Percentiles rank a stretch among this genome's conserved stretches.
Evolutionary conservation across 2,888 invertebrate genomes (phyloP).

Genomic region (Tipula lateralis): DNA sequence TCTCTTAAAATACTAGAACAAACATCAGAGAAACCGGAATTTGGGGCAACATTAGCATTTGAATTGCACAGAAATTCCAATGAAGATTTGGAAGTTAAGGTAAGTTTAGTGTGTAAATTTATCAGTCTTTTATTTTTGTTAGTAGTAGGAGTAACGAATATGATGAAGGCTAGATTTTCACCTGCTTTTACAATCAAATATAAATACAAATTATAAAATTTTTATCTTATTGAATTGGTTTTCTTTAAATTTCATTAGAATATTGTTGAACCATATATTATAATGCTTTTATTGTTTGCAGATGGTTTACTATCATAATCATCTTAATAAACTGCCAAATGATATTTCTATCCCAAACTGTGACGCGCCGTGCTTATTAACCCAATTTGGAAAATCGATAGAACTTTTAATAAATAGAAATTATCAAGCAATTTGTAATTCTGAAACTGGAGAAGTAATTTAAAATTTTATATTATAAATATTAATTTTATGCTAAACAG

Average conservation of each 20-base stretch:
- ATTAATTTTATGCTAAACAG: too few species aligned
- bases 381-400: conserved; percentile 53
- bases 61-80: conserved; percentile 60
- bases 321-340: conserved; percentile 55
- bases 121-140: too few species aligned
- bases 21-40: conserved; percentile 61
- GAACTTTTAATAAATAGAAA: conserved; percentile 57
- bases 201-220: too few species aligned
- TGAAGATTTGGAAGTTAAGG: conserved; percentile 57
- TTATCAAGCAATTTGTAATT: conserved; percentile 62
- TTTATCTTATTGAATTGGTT: too few species aligned
- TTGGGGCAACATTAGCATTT: conserved; percentile 67
- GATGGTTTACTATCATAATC: conserved; percentile 63
- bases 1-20: conserved; percentile 64
- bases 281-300: conserved; percentile 43
- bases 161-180: too few species aligned
- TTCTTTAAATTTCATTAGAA: too few species aligned
- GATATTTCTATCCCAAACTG: conserved; percentile 60
- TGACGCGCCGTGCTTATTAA: conserved; percentile 58
- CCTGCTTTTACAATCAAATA: too few species aligned
- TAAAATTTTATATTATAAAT: too few species aligned
- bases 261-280: too few species aligned
- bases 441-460: not conserved
- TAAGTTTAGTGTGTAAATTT: conserved; percentile 46
- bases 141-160: too few species aligned